phyloP scores from a whole-genome alignment of 2,797 vertebrate genomes.

The Erethizon dorsatum region DNA sequence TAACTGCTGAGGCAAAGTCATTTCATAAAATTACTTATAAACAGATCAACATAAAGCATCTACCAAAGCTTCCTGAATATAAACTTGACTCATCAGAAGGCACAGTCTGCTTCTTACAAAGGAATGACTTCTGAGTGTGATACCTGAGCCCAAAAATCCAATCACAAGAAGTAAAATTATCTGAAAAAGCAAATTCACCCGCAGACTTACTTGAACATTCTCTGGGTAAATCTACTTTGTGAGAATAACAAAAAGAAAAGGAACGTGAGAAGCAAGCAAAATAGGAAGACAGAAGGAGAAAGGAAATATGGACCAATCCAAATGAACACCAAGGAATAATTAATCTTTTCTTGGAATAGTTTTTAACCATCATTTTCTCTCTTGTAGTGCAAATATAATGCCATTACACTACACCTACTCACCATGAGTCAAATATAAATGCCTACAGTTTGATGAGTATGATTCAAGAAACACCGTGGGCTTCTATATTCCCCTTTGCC shows the following conservation, averaged over 20 bases:
- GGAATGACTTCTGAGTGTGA: background rate
- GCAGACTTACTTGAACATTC: background rate
- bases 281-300: background rate
- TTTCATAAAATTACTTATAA: slow-evolving; percentile 46
- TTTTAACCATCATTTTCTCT: slow-evolving; percentile 2
- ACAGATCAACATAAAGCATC: background rate
- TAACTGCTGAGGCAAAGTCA: background rate
- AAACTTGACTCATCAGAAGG: background rate
- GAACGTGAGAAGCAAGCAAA: background rate
- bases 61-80: background rate
- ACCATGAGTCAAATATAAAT: slow-evolving; percentile 12
- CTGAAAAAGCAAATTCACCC: slow-evolving; percentile 7
- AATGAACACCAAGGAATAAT: background rate
- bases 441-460: background rate
- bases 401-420: background rate
- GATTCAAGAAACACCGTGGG: background rate
- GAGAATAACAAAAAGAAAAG: background rate
- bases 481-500: background rate
- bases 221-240: background rate
- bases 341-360: slow-evolving; percentile 22
- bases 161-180: background rate
- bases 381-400: slow-evolving; percentile 16
- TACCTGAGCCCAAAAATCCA: background rate
- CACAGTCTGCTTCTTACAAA: slow-evolving; percentile 15
- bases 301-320: background rate